Evolutionary conservation across 2,888 invertebrate genomes (phyloP), one percentile per base, ranked within the genome.

Genomic region (Nesidiocoris tenuis): DNA sequence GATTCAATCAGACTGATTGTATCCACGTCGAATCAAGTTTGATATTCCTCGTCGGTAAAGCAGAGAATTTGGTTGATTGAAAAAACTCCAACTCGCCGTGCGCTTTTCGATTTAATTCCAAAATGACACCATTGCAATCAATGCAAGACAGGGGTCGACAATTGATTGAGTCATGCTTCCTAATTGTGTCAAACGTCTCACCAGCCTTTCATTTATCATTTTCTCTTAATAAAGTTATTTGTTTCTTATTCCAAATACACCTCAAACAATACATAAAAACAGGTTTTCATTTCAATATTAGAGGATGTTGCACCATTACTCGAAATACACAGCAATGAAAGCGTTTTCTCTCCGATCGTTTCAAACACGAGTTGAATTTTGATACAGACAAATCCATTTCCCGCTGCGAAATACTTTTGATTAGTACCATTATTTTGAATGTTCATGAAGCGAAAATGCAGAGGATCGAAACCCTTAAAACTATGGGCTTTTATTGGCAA

Each of bases 171-270:
- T 54, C 70, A 70, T n/a, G 25, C 23, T 39, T 23, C 25, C 25
- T 24, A 22, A 39, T 72, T 63, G 63, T 61, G 72, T 72, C 72
- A 72, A 72, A 72, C 72, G 63, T 61, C 72, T 72, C 72, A 72
- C 72, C 72, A 72, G 72, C 72, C 72, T 72, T 72, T 72, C 72
- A 72, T 72, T 72, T 72, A 72, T 72, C 61, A 63, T 57, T 72
- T 72, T 61, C 39, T 39, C 12, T 72, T 63, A 72, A 61, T 61
- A 72, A 56, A 72, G 72, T 61, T 72, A 72, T 61, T 72, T 63
- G 59, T 72, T 56, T 61, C 23, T 61, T 72, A 18, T 59, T 59
- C n/a, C 18, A 59, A 61, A 72, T 72, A 72, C 61, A 72, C 63
- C 63, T 72, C 72, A 72, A 72, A 72, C 70, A 70, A 24, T 72